Base-by-base conservation (phyloP, 1,140 invertebrate genomes). In the Asobara japonica region DNA sequence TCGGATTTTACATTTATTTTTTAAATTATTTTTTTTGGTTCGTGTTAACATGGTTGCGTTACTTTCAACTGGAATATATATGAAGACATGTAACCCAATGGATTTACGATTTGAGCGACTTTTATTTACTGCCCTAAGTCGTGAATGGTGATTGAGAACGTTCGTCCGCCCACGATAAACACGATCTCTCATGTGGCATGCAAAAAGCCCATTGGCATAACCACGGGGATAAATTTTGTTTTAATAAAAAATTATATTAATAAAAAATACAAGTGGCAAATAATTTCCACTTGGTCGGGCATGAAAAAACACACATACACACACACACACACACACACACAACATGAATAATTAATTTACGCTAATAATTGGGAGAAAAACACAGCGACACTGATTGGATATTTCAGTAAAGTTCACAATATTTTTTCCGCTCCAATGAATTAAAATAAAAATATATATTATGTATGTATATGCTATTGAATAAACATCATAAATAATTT, bases 41-140 rank as follows among this genome's bases (percentile, higher is more conserved):
- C 22, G 22, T 27, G 22, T 56, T 56, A 22, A 56, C 51, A 56
- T 56, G 13, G 51, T 25, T 27, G 25, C 10, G 18, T 0, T n/a
- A 22, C 51, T 25, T 56, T 56, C 51, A 56, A 2, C 20, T 56
- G 10, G 30, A 48, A 68, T 68, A 67, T n/a, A n/a, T 67, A 68
- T 48, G 45, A 56, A 56, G 66, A 48, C 66, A 27, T 56, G 27
- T 31, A 68, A 31, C 3, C 25, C 60, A 30, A 16, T 18, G 45
- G 30, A 68, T 68, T 68, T 68, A 68, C 66, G 66, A 68, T 68
- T 68, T 48, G 66, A 68, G 29, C 66, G 66, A 68, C 66, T 68
- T 68, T 68, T 68, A 68, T 68, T 68, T 56, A 68, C 66, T 56
- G 66, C 66, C 48, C 45, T 29, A 6, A 68, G 66, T 68, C 66